Evolutionary conservation across 92 coral and sea anemone genomes (phyloP), one percentile per base, ranked within the genome.

Genomic region (Palythoa grandiflora): DNA sequence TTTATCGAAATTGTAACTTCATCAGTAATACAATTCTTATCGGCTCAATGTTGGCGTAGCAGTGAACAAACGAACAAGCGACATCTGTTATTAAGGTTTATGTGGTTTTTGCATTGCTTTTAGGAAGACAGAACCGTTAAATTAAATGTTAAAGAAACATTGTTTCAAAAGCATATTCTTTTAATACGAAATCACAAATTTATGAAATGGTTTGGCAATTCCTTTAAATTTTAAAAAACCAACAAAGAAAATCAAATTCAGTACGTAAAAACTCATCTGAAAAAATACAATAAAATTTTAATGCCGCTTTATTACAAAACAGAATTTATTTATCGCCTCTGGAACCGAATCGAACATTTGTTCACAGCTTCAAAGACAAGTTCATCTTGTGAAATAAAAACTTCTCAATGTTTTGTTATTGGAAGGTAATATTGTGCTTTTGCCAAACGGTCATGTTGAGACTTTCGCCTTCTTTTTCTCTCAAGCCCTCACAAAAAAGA

Each of bases 81-180:
- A 48, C 86, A 81, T 81, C 86, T 81, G 86, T 19, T 81, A 81
- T 21, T 65, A 47, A 81, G 44, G 53, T 61, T 14, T 68, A 47
- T 35, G 39, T 44, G 86, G 60, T 71, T 66, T 40, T 65, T 48
- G 75, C 40, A 38, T 6, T 60, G 38, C 72, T 63, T 44, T 52
- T 77, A 44, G 48, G 65, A 20, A 20, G 50, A 54, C 61, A 50
- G 21, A 14, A 20, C 19, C 47, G 36, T 10, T 9, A 38, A 12
- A 35, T 53, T 55, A 36, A 35, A 77, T 54, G 68, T 54, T 54
- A 77, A 77, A 77, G 35, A 50, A 57, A 77, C 6, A 44, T 73
- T 44, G n/a, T 35, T 53, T 52, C 17, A 53, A 14, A 9, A 21
- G 16, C 8, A 28, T 21, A 51, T 20, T 52, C 19, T 28, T 65